Evolutionary conservation across 2,888 invertebrate species (phyloP).

Genomic region (Andrena bicolor): DNA sequence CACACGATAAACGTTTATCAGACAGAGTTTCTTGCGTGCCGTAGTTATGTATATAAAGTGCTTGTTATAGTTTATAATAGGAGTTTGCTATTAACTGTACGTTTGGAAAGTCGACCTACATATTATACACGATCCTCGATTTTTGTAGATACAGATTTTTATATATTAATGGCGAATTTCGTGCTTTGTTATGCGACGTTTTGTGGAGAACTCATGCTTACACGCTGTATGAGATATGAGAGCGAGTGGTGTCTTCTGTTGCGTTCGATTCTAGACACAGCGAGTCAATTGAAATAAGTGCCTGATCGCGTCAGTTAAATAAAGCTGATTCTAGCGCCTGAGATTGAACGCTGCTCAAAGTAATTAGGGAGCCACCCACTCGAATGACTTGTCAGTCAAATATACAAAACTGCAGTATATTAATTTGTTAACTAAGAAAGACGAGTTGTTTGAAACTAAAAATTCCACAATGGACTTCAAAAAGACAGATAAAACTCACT

Average conservation of each 20-base stretch:
- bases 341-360: background rate
- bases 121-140: conserved; percentile 6
- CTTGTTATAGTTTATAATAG: conserved; percentile 33
- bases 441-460: too few species aligned
- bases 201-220: conserved; percentile 22
- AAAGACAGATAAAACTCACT: too few species aligned
- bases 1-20: conserved; percentile 17
- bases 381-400: background rate
- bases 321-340: background rate
- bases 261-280: conserved; percentile 19
- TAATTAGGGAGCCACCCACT: background rate
- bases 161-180: conserved; percentile 39
- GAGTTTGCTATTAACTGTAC: conserved; percentile 18
- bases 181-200: conserved; percentile 22
- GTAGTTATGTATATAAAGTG: conserved; percentile 49
- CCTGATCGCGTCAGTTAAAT: conserved; percentile 47
- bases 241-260: background rate
- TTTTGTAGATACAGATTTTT: conserved; percentile 62
- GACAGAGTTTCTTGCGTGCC: conserved; percentile 19
- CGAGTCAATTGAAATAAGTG: conserved; percentile 51
- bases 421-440: background rate
- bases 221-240: conserved; percentile 4
- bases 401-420: background rate
- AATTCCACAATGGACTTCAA: too few species aligned
- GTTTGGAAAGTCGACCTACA: conserved; percentile 14